Percentiles rank a stretch among this genome's conserved stretches.
These are phyloP conservation scores for Anoplophora glabripennis DNA, from an alignment of 1,140 invertebrate species.

Conservation along the genomic window DNA sequence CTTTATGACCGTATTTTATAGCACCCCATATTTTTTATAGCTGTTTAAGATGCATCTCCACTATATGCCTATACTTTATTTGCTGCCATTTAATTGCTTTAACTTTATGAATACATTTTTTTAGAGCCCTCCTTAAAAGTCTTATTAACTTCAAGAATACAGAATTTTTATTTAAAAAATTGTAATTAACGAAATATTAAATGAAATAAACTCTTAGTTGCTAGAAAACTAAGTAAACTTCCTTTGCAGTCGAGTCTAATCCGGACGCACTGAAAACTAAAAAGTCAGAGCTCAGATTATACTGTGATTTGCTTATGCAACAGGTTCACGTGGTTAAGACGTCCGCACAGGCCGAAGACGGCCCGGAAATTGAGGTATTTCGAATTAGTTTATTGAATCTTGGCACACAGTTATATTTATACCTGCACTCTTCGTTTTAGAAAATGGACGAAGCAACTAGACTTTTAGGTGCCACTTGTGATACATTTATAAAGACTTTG, in stretches of 20 bases:
- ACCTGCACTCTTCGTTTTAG: slow-evolving; percentile 51
- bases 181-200: too few relatives aligned
- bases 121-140: too few relatives aligned
- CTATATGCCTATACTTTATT: too few relatives aligned
- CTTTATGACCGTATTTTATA: slow-evolving; percentile 13
- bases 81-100: too few relatives aligned
- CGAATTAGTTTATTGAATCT: neutral
- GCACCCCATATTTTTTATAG: too few relatives aligned
- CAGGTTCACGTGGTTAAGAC: slow-evolving; percentile 77
- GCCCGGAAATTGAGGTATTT: slow-evolving; percentile 31
- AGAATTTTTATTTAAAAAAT: too few relatives aligned
- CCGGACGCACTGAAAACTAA: slow-evolving; percentile 65
- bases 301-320: slow-evolving; percentile 81
- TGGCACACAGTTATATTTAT: neutral
- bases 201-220: neutral
- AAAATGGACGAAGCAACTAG: slow-evolving; percentile 74
- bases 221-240: slow-evolving; percentile 7
- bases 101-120: too few relatives aligned
- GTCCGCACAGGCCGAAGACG: slow-evolving; percentile 57
- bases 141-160: too few relatives aligned
- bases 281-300: slow-evolving; percentile 74
- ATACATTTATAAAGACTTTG: slow-evolving; percentile 78
- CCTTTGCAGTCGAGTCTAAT: slow-evolving; percentile 39
- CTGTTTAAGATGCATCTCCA: too few relatives aligned
- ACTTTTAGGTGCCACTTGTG: slow-evolving; percentile 73